Conservation (phyloP, 2,113 vertebrate genomes). For the Cyanoramphus novaezelandiae region DNA sequence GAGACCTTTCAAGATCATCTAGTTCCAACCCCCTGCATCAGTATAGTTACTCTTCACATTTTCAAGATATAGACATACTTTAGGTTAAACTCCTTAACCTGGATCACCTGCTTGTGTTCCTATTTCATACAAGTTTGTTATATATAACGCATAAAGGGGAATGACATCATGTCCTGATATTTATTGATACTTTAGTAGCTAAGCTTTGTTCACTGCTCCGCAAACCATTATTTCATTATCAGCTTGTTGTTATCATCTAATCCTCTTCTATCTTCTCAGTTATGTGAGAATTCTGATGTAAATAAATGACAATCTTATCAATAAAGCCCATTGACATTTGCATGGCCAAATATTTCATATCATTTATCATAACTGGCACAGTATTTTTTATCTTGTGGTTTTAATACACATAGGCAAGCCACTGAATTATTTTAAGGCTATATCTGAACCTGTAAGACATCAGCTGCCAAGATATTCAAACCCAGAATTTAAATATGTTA, state of each 20-base stretch:
- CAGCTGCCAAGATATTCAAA: constrained; percentile 11
- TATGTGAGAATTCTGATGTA: neutral
- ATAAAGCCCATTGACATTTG: neutral
- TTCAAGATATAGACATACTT: neutral
- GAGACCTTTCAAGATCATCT: too few species aligned
- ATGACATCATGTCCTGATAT: neutral
- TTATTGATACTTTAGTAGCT: neutral
- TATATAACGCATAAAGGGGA: neutral
- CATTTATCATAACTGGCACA: neutral
- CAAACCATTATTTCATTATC: neutral
- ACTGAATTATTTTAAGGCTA: constrained; percentile 16
- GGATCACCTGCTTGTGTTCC: neutral
- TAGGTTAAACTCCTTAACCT: neutral
- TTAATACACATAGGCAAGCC: neutral
- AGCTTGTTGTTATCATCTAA: neutral
- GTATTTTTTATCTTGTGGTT: neutral
- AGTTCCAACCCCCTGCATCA: neutral
- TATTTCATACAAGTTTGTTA: neutral
- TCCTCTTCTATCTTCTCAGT: neutral
- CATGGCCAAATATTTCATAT: neutral
- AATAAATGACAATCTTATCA: neutral
- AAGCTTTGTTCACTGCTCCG: neutral
- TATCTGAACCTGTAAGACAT: neutral
- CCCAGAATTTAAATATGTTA: neutral
- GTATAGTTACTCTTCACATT: neutral